Conservation (phyloP, 2,113 vertebrate species). For the Dicentrarchus labrax region DNA sequence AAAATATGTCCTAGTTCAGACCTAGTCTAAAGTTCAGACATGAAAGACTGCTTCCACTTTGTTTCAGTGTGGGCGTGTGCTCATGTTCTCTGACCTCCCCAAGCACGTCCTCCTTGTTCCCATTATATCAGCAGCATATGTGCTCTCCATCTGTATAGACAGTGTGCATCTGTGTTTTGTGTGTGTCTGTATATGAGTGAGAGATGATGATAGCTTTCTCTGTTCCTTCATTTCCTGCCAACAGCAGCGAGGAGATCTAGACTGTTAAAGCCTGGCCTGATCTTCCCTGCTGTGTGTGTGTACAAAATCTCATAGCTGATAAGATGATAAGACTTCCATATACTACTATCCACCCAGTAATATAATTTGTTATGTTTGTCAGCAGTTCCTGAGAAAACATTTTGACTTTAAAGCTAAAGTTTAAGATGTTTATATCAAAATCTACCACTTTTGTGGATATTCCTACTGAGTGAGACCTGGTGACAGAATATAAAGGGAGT, state of each 20-base stretch:
- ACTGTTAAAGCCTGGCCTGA: slow-evolving; percentile 6
- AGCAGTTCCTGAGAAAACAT: not conserved
- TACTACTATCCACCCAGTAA: not conserved
- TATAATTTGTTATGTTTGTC: slow-evolving; percentile 4
- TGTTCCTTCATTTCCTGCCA: slow-evolving; percentile 65
- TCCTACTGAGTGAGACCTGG: not conserved
- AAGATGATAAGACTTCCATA: not conserved
- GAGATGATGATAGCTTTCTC: slow-evolving; percentile 36
- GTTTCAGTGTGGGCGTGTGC: not conserved
- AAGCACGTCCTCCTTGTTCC: slow-evolving; percentile 6
- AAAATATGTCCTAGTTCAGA: not conserved
- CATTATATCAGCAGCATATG: slow-evolving; percentile 27
- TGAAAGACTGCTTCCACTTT: not conserved
- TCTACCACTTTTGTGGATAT: not conserved
- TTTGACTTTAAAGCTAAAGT: not conserved
- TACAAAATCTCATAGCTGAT: slow-evolving; percentile 19
- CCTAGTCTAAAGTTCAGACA: not conserved
- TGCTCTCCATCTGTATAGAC: slow-evolving; percentile 30
- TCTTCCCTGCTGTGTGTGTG: slow-evolving; percentile 30
- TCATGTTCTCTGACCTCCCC: slow-evolving; percentile 18
- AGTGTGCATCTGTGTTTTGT: slow-evolving; percentile 7
- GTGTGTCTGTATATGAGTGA: slow-evolving; percentile 1
- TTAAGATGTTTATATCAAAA: not conserved
- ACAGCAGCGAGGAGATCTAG: slow-evolving; percentile 28
- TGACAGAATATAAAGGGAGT: too few relatives aligned